phyloP scores from a whole-genome alignment of 2,797 vertebrate genomes.

The Gorsachius magnificus region DNA sequence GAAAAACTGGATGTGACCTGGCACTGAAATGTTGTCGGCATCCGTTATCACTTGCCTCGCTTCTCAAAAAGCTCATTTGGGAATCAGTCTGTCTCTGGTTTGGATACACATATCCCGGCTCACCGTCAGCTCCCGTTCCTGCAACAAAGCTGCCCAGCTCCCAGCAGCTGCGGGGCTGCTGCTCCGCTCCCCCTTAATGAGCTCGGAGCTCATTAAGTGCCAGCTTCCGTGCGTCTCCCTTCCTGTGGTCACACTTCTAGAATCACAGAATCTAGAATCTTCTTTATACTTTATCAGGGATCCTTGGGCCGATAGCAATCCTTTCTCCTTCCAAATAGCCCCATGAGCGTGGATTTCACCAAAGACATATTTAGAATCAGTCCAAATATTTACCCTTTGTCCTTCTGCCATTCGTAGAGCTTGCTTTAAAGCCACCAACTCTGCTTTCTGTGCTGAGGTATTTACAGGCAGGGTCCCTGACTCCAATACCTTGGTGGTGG shows the following conservation, averaged over 20 bases:
- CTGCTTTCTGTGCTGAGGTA: no score
- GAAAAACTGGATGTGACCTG: not conserved
- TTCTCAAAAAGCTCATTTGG: not conserved
- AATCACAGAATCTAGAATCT: no score
- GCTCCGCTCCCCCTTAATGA: not conserved
- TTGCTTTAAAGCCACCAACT: no score
- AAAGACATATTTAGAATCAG: no score
- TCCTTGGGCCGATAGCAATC: no score
- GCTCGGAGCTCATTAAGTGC: not conserved
- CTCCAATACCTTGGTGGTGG: no score
- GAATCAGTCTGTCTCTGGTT: not conserved
- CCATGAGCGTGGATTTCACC: no score
- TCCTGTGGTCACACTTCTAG: not conserved
- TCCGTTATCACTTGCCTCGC: accelerated
- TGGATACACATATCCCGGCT: not conserved
- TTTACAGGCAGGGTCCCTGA: no score
- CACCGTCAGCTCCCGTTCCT: accelerated
- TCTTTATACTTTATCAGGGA: no score
- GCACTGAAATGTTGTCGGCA: not conserved
- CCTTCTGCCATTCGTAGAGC: no score
- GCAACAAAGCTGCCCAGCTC: not conserved
- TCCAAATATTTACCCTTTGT: no score
- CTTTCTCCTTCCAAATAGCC: no score
- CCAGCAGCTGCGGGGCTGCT: not conserved
- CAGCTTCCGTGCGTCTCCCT: not conserved